Evolutionary conservation across 2,888 invertebrate species (phyloP).

Genomic region (Smittia aterrima): DNA sequence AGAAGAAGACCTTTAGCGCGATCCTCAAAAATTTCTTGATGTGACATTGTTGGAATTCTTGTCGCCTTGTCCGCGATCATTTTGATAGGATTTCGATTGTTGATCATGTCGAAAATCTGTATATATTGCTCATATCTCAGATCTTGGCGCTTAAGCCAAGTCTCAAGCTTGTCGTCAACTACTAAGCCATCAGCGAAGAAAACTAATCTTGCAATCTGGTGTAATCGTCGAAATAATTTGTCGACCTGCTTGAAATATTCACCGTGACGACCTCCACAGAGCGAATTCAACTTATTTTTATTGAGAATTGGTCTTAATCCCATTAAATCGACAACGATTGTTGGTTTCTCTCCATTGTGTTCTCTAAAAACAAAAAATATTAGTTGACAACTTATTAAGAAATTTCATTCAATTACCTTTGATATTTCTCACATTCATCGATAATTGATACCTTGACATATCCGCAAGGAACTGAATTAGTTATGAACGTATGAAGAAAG

Average conservation of each 20-base stretch:
- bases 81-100: too few relatives aligned
- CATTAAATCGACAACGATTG: not conserved
- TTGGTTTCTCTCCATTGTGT: constrained; percentile 14
- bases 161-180: too few relatives aligned
- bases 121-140: too few relatives aligned
- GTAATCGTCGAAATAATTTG: not conserved
- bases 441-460: not conserved
- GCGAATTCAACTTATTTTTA: not conserved
- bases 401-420: not conserved
- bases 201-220: not conserved
- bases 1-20: not conserved
- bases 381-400: not conserved
- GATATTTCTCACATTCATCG: not conserved
- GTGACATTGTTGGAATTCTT: not conserved
- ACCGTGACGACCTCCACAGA: not conserved
- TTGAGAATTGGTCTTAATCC: not conserved
- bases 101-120: too few relatives aligned
- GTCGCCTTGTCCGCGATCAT: not conserved
- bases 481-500: not conserved
- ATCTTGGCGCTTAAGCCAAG: too few relatives aligned
- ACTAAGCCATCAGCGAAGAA: not conserved
- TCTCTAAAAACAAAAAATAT: not conserved
- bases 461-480: not conserved
- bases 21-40: not conserved
- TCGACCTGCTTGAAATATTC: not conserved